Percentiles rank a stretch among this genome's conserved stretches.
Conservation (phyloP, 2,797 vertebrate genomes). For the Pangasius mekongensis region DNA sequence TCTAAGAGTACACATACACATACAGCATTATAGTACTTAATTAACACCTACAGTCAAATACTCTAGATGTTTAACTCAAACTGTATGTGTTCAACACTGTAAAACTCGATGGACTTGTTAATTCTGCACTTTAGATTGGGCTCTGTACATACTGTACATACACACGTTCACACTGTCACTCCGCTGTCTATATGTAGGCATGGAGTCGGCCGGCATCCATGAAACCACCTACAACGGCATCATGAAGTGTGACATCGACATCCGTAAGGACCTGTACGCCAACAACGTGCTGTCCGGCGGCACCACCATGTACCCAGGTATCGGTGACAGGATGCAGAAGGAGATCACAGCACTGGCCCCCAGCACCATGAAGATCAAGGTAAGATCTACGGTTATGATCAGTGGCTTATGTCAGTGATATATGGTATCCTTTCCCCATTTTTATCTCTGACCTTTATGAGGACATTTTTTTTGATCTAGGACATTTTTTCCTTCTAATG, state of each 20-base stretch:
- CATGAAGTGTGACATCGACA: slow-evolving; percentile 91
- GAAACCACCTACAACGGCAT: slow-evolving; percentile 90
- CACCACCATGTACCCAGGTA: slow-evolving; percentile 89
- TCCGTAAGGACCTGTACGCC: slow-evolving; percentile 87
- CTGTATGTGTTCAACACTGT: background rate
- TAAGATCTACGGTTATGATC: slow-evolving; percentile 44
- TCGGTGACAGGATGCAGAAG: slow-evolving; percentile 88
- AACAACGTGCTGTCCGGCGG: slow-evolving; percentile 86
- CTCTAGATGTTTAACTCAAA: background rate
- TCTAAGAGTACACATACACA: too few relatives aligned
- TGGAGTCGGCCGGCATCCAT: slow-evolving; percentile 89
- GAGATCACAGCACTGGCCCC: slow-evolving; percentile 87
- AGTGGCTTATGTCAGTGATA: too few relatives aligned
- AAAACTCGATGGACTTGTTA: background rate
- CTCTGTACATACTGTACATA: background rate
- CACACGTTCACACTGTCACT: background rate
- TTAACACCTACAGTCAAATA: background rate
- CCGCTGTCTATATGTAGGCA: slow-evolving; percentile 70
- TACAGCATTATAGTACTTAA: too few relatives aligned
- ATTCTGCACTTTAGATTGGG: background rate
- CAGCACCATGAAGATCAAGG: slow-evolving; percentile 91
- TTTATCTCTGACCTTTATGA: background rate
- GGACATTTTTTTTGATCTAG: background rate
- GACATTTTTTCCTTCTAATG: background rate
- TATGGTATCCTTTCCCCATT: background rate